Percentiles rank a stretch among this genome's conserved stretches.
Evolutionary conservation across 2,888 invertebrate genomes (phyloP).

Genomic region (Pteria penguin): DNA sequence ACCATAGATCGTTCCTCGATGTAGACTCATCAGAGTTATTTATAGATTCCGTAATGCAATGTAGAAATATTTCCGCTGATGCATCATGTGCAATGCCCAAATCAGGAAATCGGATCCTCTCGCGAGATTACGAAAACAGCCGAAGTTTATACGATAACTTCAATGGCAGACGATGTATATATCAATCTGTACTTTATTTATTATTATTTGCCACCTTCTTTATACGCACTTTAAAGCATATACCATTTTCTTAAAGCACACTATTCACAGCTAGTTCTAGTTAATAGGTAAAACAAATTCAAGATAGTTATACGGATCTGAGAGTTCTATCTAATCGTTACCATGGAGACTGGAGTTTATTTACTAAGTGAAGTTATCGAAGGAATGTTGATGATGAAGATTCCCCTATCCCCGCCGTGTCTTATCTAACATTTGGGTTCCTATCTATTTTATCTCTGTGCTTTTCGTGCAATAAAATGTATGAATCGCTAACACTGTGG

Average conservation of each 20-base stretch:
- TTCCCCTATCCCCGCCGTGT: neutral
- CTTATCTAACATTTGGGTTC: constrained; percentile 14
- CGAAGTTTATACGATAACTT: neutral
- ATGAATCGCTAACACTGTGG: neutral
- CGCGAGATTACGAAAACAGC: neutral
- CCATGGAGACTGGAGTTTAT: neutral
- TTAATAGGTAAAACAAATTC: too few species aligned
- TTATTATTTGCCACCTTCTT: too few species aligned
- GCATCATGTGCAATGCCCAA: neutral
- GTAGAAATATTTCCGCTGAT: neutral
- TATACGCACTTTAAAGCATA: too few species aligned
- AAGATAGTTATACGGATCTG: too few species aligned
- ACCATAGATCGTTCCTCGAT: neutral
- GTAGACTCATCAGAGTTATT: neutral
- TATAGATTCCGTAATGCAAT: neutral
- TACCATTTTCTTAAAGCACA: too few species aligned
- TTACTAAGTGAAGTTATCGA: neutral
- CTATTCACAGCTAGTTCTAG: too few species aligned
- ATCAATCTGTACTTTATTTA: too few species aligned
- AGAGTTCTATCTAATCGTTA: too few species aligned
- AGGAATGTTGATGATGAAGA: constrained; percentile 19
- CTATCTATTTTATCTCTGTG: neutral
- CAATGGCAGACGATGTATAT: neutral
- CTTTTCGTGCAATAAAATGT: neutral
- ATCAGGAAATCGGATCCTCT: neutral